Conservation (phyloP, 53 echinoderm and acorn worm genomes). For the Echinometra lucunter region DNA sequence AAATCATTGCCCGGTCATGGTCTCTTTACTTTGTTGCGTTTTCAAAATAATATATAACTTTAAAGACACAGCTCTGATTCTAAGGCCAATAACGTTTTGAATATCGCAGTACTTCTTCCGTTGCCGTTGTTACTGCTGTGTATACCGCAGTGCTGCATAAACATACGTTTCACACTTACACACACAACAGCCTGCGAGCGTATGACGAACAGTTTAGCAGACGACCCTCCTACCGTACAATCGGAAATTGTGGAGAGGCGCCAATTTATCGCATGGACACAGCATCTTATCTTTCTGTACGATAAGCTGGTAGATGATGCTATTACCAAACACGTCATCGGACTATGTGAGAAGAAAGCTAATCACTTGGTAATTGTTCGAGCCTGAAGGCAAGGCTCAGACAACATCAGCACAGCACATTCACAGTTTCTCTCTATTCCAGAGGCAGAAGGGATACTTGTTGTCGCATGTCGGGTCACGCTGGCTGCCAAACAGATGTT, state of each 20-base stretch:
- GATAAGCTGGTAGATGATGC: not conserved
- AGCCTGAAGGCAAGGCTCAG: not conserved
- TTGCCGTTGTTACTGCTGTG: too few relatives aligned
- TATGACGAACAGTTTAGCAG: not conserved
- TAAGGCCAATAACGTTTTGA: too few relatives aligned
- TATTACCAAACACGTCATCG: not conserved
- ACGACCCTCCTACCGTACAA: not conserved
- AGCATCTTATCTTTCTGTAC: not conserved
- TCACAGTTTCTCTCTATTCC: not conserved
- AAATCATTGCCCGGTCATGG: too few relatives aligned
- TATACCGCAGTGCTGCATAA: too few relatives aligned
- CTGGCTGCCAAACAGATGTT: not conserved
- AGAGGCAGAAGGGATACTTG: not conserved
- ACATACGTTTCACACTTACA: not conserved
- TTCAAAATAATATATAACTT: too few relatives aligned
- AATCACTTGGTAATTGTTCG: not conserved
- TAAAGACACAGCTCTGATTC: too few relatives aligned
- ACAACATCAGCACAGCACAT: not conserved
- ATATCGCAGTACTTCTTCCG: too few relatives aligned
- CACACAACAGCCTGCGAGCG: not conserved
- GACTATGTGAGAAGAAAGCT: not conserved
- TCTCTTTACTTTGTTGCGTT: too few relatives aligned
- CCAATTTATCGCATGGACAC: not conserved
- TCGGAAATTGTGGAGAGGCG: not conserved
- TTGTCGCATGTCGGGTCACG: not conserved